A percentile compares a stretch with the other conserved stretches of the same genome.
These are phyloP conservation scores for Engraulis encrasicolus DNA, from an alignment of 2,113 vertebrate genomes.

Conservation along the genomic window DNA sequence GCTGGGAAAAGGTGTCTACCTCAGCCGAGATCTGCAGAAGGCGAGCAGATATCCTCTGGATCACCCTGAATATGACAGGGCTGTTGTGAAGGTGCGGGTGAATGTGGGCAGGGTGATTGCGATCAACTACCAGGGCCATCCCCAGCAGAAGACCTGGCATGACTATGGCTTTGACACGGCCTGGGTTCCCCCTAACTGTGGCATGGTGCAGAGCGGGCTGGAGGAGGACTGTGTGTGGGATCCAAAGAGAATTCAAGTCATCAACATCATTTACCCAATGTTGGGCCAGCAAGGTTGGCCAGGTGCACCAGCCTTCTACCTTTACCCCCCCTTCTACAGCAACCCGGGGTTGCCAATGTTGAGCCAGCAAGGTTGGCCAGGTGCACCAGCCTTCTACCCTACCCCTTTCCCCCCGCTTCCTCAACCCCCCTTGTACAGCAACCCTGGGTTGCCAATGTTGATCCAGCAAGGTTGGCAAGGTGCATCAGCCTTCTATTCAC, in stretches of 20 bases:
- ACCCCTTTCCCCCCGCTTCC: no score
- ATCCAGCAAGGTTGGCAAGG: no score
- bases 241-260: neutral
- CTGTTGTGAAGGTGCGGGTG: conserved; percentile 22
- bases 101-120: conserved; percentile 38
- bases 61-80: conserved; percentile 17
- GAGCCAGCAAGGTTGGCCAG: no score
- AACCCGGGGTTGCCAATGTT: no score
- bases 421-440: no score
- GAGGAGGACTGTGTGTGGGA: conserved; percentile 32
- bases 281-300: no score
- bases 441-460: no score
- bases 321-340: no score
- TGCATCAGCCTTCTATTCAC: no score
- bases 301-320: no score
- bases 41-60: conserved; percentile 41
- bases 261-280: neutral
- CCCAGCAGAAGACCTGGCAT: conserved; percentile 17
- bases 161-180: neutral
- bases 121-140: conserved; percentile 31
- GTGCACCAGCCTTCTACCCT: no score
- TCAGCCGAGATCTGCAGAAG: conserved; percentile 51
- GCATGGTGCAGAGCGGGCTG: neutral
- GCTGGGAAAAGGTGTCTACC: conserved; percentile 54
- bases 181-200: neutral